phyloP scores from a whole-genome alignment of 1,140 invertebrate species.

The Metaphire vulgaris region DNA sequence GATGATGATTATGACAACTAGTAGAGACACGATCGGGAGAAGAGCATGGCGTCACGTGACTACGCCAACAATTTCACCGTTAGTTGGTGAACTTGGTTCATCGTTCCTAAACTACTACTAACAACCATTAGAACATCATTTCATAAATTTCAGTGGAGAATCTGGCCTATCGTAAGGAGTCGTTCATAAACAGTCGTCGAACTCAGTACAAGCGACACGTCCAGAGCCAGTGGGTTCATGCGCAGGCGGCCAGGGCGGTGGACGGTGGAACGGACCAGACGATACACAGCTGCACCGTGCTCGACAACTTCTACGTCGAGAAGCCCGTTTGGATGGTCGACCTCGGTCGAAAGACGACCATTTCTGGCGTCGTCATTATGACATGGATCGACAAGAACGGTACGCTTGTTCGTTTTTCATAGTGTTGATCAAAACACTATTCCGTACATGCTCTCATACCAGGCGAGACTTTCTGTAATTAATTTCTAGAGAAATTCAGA shows the following conservation, averaged over 20 bases:
- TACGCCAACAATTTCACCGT: not conserved
- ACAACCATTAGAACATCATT: not conserved
- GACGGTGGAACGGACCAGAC: slow-evolving; percentile 51
- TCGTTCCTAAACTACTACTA: not conserved
- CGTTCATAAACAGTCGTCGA: slow-evolving; percentile 58
- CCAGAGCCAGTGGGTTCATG: slow-evolving; percentile 38
- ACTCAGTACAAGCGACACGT: slow-evolving; percentile 44
- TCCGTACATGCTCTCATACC: too few relatives aligned
- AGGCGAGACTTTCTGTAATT: too few relatives aligned
- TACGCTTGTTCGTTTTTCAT: too few relatives aligned
- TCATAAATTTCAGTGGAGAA: slow-evolving; percentile 54
- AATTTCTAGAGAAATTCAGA: too few relatives aligned
- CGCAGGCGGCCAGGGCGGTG: slow-evolving; percentile 54
- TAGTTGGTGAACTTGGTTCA: not conserved
- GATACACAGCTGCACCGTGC: slow-evolving; percentile 55
- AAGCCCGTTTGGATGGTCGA: too few relatives aligned
- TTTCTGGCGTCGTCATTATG: slow-evolving; percentile 54
- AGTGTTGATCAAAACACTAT: too few relatives aligned
- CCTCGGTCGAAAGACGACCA: slow-evolving; percentile 54
- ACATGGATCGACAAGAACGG: slow-evolving; percentile 60
- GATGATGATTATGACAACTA: not conserved
- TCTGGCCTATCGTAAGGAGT: slow-evolving; percentile 55
- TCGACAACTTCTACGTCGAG: slow-evolving; percentile 58
- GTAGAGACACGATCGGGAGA: not conserved
- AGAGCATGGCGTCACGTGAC: not conserved